Conservation (phyloP, 1,140 invertebrate species). For the Theocolax elegans region DNA sequence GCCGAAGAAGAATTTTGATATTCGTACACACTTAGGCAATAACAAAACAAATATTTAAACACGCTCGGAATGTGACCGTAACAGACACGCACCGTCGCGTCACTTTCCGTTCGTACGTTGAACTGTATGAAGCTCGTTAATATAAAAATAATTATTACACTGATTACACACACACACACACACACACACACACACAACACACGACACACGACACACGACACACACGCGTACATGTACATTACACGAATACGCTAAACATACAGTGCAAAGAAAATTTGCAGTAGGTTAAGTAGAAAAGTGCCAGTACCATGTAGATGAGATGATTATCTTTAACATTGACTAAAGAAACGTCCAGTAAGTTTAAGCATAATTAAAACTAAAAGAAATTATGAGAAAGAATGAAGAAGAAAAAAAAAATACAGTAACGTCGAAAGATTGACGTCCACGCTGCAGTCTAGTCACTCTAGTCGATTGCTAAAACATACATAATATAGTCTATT, state of each 20-base stretch:
- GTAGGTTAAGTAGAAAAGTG: constrained; percentile 68
- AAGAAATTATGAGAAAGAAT: constrained; percentile 43
- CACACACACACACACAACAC: background rate
- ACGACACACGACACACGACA: background rate
- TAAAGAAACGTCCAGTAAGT: constrained; percentile 66
- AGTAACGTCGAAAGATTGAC: constrained; percentile 57
- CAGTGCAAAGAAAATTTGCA: constrained; percentile 30
- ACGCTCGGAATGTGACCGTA: no score
- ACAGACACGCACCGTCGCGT: no score
- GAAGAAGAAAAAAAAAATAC: constrained; percentile 4
- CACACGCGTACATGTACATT: background rate
- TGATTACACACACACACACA: background rate
- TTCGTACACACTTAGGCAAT: background rate
- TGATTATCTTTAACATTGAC: constrained; percentile 62
- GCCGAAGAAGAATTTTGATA: background rate
- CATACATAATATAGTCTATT: constrained; percentile 35
- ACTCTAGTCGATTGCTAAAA: constrained; percentile 61
- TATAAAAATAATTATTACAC: no score
- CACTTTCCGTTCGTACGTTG: no score
- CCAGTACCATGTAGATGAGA: constrained; percentile 61
- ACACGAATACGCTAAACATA: background rate
- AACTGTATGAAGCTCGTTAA: no score
- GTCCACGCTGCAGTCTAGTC: constrained; percentile 66
- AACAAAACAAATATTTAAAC: no score
- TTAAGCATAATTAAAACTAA: constrained; percentile 57